These are phyloP conservation scores for Aphis craccivora DNA, from an alignment of 1,140 invertebrate species.

Conservation along the genomic window DNA sequence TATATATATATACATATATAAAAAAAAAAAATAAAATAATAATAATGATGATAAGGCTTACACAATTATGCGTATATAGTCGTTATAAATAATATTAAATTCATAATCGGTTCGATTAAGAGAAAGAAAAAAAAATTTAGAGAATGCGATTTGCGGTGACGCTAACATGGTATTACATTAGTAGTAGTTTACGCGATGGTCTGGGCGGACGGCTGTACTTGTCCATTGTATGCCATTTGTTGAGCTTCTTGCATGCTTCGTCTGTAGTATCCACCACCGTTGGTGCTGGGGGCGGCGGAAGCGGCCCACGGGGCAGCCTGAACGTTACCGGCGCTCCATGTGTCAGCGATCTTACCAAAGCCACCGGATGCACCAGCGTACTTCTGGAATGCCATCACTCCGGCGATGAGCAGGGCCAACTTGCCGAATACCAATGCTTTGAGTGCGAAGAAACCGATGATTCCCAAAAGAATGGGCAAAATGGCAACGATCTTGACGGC, in stretches of 20 bases:
- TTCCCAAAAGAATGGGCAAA: constrained; percentile 73
- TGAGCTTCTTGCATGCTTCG: constrained; percentile 68
- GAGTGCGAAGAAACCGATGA: constrained; percentile 73
- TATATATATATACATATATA: no score
- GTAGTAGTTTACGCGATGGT: background rate
- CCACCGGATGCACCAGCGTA: constrained; percentile 65
- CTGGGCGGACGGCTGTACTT: constrained; percentile 61
- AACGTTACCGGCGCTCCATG: constrained; percentile 59
- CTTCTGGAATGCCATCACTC: constrained; percentile 73
- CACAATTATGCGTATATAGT: constrained; percentile 2
- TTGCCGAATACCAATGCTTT: constrained; percentile 80
- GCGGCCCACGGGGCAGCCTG: constrained; percentile 60
- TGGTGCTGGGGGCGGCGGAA: constrained; percentile 62
- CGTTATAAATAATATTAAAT: background rate
- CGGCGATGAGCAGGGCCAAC: constrained; percentile 75
- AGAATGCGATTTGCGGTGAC: background rate
- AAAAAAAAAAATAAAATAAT: background rate
- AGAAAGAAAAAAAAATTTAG: background rate
- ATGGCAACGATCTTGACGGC: constrained; percentile 76
- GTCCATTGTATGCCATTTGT: constrained; percentile 71
- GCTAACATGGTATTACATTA: background rate
- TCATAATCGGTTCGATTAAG: background rate
- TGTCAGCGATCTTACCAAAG: constrained; percentile 62
- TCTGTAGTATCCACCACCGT: constrained; percentile 63
- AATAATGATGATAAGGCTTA: background rate